Base-by-base conservation (phyloP, 1,140 invertebrate genomes). In the Penaeus indicus region DNA sequence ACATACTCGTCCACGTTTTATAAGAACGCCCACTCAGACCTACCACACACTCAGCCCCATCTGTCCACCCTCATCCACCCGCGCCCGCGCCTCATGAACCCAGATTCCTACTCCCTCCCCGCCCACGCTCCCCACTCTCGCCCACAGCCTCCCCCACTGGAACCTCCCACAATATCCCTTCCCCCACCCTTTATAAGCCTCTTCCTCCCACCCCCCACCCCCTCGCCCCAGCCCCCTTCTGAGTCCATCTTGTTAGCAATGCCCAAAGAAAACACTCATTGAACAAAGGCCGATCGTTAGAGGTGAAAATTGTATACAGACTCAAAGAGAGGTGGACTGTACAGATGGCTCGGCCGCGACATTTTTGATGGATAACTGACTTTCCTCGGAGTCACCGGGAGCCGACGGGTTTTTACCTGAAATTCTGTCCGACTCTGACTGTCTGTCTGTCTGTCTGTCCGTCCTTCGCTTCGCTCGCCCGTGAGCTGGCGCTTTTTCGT, bases 351-450 rank as follows among this genome's bases (percentile, higher is more conserved):
- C n/a, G 80, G 22, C 83, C n/a, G 54, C 25, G 81, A 88, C 81
- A 88, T 62, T 19, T 78, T 83, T 88, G 86, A 88, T 88, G 81
- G 86, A 88, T 88, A 84, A 84, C 86, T 88, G 86, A 83, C 75
- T 88, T 88, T 84, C 82, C 84, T 60, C 16, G 54, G 67, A 83
- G 80, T 77, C 86, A 67, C 64, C 62, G 78, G 61, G 42, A 78
- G 61, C 38, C 10, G 63, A 32, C 69, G 21, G 75, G 47, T 84
- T 84, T 84, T 78, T 78, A 64, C 86, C 47, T 27, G 38, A 42
- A 63, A 64, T 84, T 78, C 62, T 84, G 69, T 67, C 54, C 10
- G 67, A 75, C 86, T 54, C 54, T 54, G 54, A 54, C 54, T 54
- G 54, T 54, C 54, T 54, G 54, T 54, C 54, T 54, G 54, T 54